These are phyloP conservation scores for Alces alces DNA, from an alignment of 2,113 vertebrate genomes.

Conservation along the genomic window DNA sequence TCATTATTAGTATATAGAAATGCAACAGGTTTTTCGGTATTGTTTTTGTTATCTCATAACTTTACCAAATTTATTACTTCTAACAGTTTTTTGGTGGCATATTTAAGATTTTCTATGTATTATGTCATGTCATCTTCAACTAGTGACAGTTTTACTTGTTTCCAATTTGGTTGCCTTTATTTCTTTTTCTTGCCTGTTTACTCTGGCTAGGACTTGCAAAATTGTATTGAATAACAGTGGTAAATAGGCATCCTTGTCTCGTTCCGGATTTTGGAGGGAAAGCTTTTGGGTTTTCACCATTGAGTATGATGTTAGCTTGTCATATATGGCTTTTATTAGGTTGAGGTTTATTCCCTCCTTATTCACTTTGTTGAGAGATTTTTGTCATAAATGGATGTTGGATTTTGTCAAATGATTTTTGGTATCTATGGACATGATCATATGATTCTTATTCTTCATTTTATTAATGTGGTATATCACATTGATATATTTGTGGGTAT, in stretches of 20 bases:
- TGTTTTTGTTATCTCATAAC: not conserved
- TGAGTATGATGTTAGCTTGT: not conserved
- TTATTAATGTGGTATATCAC: not conserved
- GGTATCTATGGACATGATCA: not conserved
- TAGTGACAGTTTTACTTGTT: not conserved
- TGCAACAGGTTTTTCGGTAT: not conserved
- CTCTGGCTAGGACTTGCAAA: not conserved
- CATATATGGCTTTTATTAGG: not conserved
- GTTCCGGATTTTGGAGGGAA: not conserved
- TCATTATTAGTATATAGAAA: not conserved
- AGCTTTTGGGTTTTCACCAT: not conserved
- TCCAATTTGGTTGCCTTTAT: not conserved
- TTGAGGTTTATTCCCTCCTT: not conserved
- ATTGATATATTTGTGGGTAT: not conserved
- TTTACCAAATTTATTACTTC: not conserved
- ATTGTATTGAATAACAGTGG: not conserved
- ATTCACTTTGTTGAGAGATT: not conserved
- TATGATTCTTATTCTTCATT: not conserved
- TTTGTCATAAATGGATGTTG: not conserved
- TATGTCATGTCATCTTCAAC: not conserved
- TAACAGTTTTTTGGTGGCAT: not conserved
- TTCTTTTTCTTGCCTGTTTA: not conserved
- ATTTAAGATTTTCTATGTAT: not conserved
- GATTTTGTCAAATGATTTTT: not conserved
- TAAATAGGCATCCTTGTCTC: not conserved